Base-by-base conservation (phyloP, 2,888 invertebrate genomes). In the Volucella inflata region DNA sequence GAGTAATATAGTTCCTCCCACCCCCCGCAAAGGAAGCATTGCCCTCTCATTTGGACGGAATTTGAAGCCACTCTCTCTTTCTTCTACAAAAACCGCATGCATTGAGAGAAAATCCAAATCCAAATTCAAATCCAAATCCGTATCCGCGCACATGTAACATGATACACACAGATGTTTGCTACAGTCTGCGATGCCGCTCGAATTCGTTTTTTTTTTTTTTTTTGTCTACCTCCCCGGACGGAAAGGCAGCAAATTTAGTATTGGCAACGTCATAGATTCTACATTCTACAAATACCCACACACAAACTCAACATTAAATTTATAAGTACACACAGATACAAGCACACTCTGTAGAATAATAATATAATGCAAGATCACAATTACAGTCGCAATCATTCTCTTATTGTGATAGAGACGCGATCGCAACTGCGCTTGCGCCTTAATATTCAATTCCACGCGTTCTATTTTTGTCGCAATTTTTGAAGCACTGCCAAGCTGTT, bases 121-220 rank as follows among this genome's bases (percentile, higher is more conserved):
- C 21, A 71, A 60, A 53, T 72, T 57, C 67, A 75, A 60, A 53
- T 72, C 67, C 67, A 72, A 77, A 81, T 81, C 65, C 42, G 55
- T 77, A 81, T 85, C 85, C 71, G 76, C 71, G 76, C 81, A 72
- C 71, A 77, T 76, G 85, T 85, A 85, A 85, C 64, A 85, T 72
- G 85, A 85, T 85, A 64, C 81, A 50, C 65, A 68, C 76, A 81
- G 60, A 81, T 85, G 85, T 72, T 70, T 42, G 38, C 42, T 65
- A 44, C 38, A 44, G 51, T 1, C 50, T 64, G 53, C n/a, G 17
- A 16, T 38, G 60, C 40, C 38, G 51, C 36, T 42, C 8, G 40
- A 10, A n/a, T 42, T 30, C 36, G 10, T 16, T 70, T 30, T 16
- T 46, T 50, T 60, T 50, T 21, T 62, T 30, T 30, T n/a, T n/a